Evolutionary conservation across 2,888 invertebrate species (phyloP).

Genomic region (Dione juno): DNA sequence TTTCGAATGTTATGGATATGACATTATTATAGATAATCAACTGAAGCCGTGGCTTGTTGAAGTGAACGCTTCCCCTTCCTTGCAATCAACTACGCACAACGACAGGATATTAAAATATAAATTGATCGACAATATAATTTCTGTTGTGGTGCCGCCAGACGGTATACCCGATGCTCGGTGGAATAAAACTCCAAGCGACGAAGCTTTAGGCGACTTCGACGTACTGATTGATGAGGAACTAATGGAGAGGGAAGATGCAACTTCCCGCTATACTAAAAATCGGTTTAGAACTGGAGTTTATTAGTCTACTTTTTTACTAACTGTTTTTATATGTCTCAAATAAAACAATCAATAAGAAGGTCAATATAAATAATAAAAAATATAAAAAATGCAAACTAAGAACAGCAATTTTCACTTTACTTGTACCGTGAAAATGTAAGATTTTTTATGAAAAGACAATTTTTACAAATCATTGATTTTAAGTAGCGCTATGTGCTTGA

Average conservation of each 20-base stretch:
- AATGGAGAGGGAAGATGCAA: slow-evolving; percentile 85
- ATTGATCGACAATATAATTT: slow-evolving; percentile 95
- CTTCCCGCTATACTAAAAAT: slow-evolving; percentile 30
- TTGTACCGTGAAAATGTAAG: neutral
- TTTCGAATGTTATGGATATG: slow-evolving; percentile 97
- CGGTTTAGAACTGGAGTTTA: slow-evolving; percentile 29
- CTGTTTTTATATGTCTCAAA: neutral
- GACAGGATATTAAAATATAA: slow-evolving; percentile 97
- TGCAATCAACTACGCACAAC: slow-evolving; percentile 96
- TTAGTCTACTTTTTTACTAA: neutral
- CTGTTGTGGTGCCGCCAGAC: slow-evolving; percentile 82
- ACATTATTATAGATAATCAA: slow-evolving; percentile 96
- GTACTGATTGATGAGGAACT: slow-evolving; percentile 92
- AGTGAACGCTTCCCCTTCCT: slow-evolving; percentile 97
- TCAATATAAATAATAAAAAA: neutral
- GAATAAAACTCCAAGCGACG: slow-evolving; percentile 90
- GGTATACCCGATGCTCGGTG: slow-evolving; percentile 92
- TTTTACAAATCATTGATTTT: slow-evolving; percentile 11
- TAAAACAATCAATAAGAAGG: neutral
- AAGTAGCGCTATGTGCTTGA: slow-evolving; percentile 3
- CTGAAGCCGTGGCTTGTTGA: slow-evolving; percentile 97
- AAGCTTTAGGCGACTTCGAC: slow-evolving; percentile 92
- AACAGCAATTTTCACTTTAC: neutral
- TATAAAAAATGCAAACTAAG: neutral
- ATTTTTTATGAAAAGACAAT: neutral